Evolutionary conservation across 2,797 vertebrate species (phyloP).

Genomic region (Moxostoma hubbsi): DNA sequence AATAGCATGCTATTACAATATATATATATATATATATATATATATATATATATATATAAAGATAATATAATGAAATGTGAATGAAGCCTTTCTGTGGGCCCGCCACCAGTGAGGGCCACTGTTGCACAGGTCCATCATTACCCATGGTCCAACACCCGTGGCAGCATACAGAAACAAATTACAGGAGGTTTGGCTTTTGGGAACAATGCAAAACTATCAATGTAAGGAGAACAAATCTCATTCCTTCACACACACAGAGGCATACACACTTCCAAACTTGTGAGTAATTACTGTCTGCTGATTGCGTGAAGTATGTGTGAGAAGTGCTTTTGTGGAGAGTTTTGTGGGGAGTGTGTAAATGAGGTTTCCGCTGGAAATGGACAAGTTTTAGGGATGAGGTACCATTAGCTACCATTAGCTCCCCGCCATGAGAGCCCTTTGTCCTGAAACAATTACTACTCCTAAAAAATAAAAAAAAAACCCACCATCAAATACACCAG

Average conservation of each 20-base stretch:
- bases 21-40: too few species aligned
- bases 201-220: too few species aligned
- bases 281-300: conserved; percentile 33
- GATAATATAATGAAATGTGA: too few species aligned
- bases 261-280: conserved; percentile 25
- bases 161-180: too few species aligned
- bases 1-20: too few species aligned
- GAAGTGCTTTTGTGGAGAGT: conserved; percentile 23
- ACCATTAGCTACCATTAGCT: conserved; percentile 81
- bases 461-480: conserved; percentile 50
- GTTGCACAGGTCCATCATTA: too few species aligned
- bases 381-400: conserved; percentile 65
- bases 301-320: conserved; percentile 29
- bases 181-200: too few species aligned
- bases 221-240: not conserved
- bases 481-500: conserved; percentile 58
- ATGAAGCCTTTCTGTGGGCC: too few species aligned
- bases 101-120: too few species aligned
- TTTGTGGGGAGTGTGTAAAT: conserved; percentile 47
- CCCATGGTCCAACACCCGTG: too few species aligned
- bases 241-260: not conserved
- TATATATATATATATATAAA: too few species aligned
- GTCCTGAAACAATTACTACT: conserved; percentile 74
- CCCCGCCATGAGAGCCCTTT: conserved; percentile 75
- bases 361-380: conserved; percentile 47